Percentiles rank a stretch among this genome's conserved stretches.
These are phyloP conservation scores for Callyntrura sp. DNA, from an alignment of 2,888 invertebrate genomes.

Conservation along the genomic window DNA sequence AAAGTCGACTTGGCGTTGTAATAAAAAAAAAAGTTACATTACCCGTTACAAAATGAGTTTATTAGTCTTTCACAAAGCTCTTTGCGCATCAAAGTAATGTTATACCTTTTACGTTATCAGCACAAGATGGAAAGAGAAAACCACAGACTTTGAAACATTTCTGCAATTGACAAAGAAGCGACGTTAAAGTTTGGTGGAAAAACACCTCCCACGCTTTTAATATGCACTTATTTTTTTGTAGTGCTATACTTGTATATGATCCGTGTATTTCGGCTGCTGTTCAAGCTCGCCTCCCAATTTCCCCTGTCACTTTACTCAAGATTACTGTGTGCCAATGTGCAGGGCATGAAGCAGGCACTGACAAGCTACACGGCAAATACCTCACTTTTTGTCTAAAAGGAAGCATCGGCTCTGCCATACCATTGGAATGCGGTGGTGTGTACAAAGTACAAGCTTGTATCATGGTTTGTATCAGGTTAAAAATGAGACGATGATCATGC, in stretches of 20 bases:
- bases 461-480: neutral
- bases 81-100: neutral
- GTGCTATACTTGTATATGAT: neutral
- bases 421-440: neutral
- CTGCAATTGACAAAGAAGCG: neutral
- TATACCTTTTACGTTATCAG: neutral
- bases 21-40: no score
- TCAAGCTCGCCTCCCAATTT: neutral
- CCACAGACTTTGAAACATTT: no score
- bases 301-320: slow-evolving; percentile 5
- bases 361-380: neutral
- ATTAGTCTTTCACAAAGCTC: neutral
- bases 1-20: neutral
- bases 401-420: no score
- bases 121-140: neutral
- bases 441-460: neutral
- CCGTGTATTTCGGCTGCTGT: neutral
- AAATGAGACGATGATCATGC: neutral
- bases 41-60: neutral
- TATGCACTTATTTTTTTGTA: neutral
- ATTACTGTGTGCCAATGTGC: no score
- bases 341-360: neutral
- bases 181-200: neutral
- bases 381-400: no score
- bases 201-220: neutral